Evolutionary conservation across 2,888 invertebrate genomes (phyloP).

Genomic region (Athalia cordata): DNA sequence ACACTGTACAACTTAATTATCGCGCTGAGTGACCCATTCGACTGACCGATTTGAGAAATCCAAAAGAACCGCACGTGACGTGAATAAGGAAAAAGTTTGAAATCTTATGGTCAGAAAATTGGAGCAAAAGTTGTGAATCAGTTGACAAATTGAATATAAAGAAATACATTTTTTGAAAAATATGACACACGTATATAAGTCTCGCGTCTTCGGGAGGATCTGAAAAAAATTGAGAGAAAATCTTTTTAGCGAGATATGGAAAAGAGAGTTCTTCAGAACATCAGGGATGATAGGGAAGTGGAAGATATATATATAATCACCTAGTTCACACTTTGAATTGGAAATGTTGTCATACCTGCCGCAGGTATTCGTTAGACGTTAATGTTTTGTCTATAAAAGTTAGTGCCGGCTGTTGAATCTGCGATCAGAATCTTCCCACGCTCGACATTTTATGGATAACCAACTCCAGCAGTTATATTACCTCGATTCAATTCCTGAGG

Average conservation of each 20-base stretch:
- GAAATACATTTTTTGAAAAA: too few species aligned
- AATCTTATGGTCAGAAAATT: not conserved
- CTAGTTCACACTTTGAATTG: slow-evolving; percentile 28
- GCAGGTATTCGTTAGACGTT: slow-evolving; percentile 31
- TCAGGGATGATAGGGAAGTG: not conserved
- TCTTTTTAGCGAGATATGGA: not conserved
- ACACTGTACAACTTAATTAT: too few species aligned
- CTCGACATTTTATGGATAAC: slow-evolving; percentile 16
- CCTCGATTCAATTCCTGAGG: slow-evolving; percentile 19
- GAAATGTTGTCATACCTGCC: slow-evolving; percentile 20
- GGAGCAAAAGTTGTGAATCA: too few species aligned
- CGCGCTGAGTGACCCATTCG: too few species aligned
- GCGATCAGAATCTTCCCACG: not conserved
- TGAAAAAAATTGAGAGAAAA: not conserved
- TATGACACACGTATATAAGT: too few species aligned
- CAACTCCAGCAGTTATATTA: not conserved
- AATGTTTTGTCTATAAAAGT: slow-evolving; percentile 35
- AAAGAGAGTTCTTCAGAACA: not conserved
- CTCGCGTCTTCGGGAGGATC: too few species aligned
- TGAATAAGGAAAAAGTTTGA: not conserved
- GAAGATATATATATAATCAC: slow-evolving; percentile 8
- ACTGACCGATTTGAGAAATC: too few species aligned
- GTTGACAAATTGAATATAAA: too few species aligned
- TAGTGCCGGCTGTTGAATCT: slow-evolving; percentile 6
- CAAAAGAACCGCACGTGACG: not conserved